Evolutionary conservation across 2,113 vertebrate species (phyloP).

Genomic region (Vidua chalybeata): DNA sequence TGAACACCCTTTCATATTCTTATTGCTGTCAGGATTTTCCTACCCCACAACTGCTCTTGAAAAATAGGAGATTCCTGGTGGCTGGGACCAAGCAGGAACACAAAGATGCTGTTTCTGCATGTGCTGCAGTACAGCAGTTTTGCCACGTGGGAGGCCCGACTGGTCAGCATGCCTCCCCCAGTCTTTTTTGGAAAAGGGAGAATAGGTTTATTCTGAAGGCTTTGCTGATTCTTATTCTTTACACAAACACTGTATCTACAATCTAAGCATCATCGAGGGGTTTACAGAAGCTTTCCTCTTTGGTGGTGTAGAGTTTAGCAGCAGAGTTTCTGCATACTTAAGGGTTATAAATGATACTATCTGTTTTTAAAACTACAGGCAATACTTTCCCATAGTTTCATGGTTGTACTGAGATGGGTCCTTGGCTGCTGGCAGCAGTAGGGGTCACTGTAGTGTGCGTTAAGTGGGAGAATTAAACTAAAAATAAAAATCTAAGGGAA

Average conservation of each 20-base stretch:
- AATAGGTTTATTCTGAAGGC: neutral
- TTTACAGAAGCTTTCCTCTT: neutral
- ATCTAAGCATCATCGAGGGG: neutral
- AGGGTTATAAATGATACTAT: neutral
- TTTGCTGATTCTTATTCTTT: neutral
- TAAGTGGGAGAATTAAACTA: neutral
- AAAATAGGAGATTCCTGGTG: neutral
- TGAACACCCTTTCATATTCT: neutral
- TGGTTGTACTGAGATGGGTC: neutral
- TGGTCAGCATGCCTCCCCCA: neutral
- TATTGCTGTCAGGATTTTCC: neutral
- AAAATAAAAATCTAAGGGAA: constrained; percentile 20
- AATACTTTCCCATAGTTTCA: neutral
- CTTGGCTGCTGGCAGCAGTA: neutral
- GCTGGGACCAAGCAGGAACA: neutral
- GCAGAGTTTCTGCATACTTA: neutral
- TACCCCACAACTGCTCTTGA: neutral
- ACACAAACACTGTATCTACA: neutral
- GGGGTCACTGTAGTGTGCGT: neutral
- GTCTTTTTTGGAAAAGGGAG: neutral
- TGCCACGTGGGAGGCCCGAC: neutral
- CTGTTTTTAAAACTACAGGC: neutral
- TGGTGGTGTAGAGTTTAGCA: neutral
- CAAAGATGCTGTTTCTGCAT: neutral
- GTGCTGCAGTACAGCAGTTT: neutral